Evolutionary conservation across 2,113 vertebrate genomes (phyloP).

Genomic region (Limnothrissa miodon): DNA sequence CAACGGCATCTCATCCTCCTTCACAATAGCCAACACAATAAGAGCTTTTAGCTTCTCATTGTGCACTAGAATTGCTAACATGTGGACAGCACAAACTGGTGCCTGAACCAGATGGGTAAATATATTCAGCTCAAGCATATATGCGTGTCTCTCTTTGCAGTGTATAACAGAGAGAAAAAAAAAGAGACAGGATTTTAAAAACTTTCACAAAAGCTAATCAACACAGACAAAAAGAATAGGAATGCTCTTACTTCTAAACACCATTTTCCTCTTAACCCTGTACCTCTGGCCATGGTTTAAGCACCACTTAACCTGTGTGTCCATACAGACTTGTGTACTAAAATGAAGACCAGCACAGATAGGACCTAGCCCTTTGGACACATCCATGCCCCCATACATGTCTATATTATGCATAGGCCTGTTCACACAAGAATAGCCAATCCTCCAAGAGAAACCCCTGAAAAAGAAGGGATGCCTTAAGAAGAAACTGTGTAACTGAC

Average conservation of each 20-base stretch:
- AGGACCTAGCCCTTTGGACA: too few relatives aligned
- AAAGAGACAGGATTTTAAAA: too few relatives aligned
- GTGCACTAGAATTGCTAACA: not conserved
- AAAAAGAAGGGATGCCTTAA: constrained; percentile 3
- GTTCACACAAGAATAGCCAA: too few relatives aligned
- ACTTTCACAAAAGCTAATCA: not conserved
- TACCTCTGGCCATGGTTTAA: too few relatives aligned
- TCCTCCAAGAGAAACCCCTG: too few relatives aligned
- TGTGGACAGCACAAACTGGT: not conserved
- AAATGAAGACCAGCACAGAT: too few relatives aligned
- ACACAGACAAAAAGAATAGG: not conserved
- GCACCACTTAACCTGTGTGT: too few relatives aligned
- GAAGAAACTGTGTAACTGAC: constrained; percentile 15
- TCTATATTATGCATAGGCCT: too few relatives aligned
- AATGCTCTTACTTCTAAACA: not conserved
- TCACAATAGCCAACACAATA: not conserved
- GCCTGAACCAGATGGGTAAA: not conserved
- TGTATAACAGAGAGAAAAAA: not conserved
- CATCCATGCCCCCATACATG: too few relatives aligned
- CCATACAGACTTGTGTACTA: too few relatives aligned
- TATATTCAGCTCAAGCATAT: not conserved
- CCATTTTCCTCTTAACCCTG: not conserved
- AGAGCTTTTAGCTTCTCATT: not conserved
- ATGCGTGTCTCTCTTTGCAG: not conserved
- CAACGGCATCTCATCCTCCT: not conserved